phyloP scores from a whole-genome alignment of 2,797 vertebrate genomes.

The Cephalopachus bancanus region DNA sequence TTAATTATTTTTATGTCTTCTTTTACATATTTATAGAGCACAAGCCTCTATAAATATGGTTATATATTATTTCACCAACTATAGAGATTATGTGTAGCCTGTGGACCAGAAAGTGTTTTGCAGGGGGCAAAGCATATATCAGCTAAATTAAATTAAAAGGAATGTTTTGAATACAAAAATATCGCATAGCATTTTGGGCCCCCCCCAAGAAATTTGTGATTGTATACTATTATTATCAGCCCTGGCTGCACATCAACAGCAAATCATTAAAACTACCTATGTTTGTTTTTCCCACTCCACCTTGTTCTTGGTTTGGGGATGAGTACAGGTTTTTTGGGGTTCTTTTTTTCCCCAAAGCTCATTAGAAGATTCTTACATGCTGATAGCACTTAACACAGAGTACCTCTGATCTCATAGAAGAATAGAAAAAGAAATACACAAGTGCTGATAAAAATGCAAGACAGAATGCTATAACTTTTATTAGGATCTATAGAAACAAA shows the following conservation, averaged over 20 bases:
- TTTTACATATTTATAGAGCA: background rate
- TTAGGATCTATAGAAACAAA: constrained; percentile 22
- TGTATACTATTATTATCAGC: background rate
- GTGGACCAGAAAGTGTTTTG: constrained; percentile 9
- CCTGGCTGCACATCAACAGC: background rate
- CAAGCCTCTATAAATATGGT: background rate
- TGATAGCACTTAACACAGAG: background rate
- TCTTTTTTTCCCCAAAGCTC: background rate
- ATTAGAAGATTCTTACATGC: background rate
- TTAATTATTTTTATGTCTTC: background rate
- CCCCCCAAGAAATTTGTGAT: background rate
- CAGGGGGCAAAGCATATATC: background rate
- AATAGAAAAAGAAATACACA: background rate
- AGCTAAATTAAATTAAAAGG: background rate
- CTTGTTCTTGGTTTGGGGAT: background rate
- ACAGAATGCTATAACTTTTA: background rate
- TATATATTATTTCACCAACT: background rate
- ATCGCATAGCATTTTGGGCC: background rate
- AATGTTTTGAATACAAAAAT: constrained; percentile 1
- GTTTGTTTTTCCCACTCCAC: accelerated
- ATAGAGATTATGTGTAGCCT: background rate
- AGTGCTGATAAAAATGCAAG: constrained; percentile 28
- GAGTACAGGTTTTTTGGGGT: too few relatives aligned
- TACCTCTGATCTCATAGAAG: background rate
- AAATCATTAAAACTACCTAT: background rate